Conservation (phyloP, 2,797 vertebrate genomes). For the Heterohyrax brucei region DNA sequence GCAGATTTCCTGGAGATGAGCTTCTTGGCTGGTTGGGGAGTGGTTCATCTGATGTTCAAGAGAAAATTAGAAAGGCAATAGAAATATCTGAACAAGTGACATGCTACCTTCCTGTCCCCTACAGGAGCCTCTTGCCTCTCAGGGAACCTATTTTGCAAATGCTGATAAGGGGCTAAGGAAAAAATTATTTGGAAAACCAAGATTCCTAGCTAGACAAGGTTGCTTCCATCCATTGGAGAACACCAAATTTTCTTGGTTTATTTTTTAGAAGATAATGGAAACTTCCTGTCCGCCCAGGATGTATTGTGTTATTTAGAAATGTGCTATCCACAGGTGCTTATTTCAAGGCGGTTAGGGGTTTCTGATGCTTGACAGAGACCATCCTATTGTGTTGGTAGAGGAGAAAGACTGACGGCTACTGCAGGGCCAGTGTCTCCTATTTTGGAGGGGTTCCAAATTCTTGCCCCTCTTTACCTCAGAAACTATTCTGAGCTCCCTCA, state of each 20-base stretch:
- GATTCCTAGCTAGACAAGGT: conserved; percentile 11
- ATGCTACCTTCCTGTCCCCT: neutral
- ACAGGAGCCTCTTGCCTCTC: neutral
- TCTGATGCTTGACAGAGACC: neutral
- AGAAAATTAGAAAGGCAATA: neutral
- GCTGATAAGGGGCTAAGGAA: neutral
- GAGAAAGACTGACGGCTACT: neutral
- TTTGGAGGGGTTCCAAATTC: neutral
- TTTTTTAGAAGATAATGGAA: conserved; percentile 38
- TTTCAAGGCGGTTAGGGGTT: neutral
- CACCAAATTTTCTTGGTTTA: neutral
- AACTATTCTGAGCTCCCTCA: neutral
- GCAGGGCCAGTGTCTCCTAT: neutral
- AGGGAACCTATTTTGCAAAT: neutral
- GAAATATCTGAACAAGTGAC: neutral
- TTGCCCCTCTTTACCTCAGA: neutral
- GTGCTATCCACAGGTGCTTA: neutral
- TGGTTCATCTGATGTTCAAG: conserved; percentile 19
- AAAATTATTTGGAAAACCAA: conserved; percentile 8
- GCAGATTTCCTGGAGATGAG: neutral
- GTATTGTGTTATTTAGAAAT: conserved; percentile 27
- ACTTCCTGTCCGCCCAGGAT: neutral
- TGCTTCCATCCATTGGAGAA: neutral
- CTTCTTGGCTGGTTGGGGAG: conserved; percentile 23
- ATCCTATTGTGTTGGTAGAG: neutral